These are phyloP conservation scores for Burhinus bistriatus DNA, from an alignment of 2,113 vertebrate species.

Conservation along the genomic window DNA sequence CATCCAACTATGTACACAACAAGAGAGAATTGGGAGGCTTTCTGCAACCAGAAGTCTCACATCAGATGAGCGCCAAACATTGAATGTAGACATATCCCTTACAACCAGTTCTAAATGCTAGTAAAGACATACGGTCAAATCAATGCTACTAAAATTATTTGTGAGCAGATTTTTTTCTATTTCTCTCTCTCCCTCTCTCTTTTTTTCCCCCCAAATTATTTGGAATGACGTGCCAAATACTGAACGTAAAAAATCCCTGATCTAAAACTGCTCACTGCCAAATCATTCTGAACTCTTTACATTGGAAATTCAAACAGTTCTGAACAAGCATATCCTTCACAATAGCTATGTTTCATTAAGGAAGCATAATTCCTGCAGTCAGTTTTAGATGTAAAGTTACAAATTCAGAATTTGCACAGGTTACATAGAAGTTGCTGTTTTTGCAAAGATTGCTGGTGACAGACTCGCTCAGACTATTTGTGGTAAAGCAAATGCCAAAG, in stretches of 20 bases:
- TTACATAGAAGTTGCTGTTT: neutral
- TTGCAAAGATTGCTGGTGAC: neutral
- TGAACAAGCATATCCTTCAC: neutral
- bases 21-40: neutral
- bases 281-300: neutral
- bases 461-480: neutral
- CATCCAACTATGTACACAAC: neutral
- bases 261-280: neutral
- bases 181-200: neutral
- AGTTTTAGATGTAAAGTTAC: neutral
- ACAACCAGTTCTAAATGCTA: neutral
- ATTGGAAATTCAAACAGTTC: neutral
- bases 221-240: neutral
- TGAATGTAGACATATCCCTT: neutral
- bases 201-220: neutral
- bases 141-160: neutral
- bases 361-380: neutral
- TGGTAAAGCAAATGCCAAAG: conserved; percentile 1
- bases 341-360: neutral
- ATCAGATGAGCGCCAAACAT: neutral
- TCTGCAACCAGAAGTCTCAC: neutral
- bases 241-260: neutral
- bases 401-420: neutral
- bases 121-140: neutral
- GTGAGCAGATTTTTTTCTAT: neutral